phyloP scores from a whole-genome alignment of 1,140 invertebrate species.

The Heliconius himera region DNA sequence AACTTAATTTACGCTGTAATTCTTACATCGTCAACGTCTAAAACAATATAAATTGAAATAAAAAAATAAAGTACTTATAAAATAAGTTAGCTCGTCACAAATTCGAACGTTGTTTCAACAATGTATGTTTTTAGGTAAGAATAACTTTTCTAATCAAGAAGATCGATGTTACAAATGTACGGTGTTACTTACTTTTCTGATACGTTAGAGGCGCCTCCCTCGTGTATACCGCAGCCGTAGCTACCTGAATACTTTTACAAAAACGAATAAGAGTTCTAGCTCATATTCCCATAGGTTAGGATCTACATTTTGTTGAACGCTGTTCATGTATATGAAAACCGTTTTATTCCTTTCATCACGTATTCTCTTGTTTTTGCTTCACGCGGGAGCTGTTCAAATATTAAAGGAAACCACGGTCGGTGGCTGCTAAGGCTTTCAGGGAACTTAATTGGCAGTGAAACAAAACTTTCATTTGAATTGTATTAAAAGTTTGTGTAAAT shows the following conservation, averaged over 20 bases:
- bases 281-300: neutral
- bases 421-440: neutral
- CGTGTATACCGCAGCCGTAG: conserved; percentile 4
- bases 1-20: too few relatives aligned
- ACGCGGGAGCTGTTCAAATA: conserved; percentile 36
- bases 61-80: too few relatives aligned
- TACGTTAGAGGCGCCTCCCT: conserved; percentile 13
- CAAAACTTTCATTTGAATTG: neutral
- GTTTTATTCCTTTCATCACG: conserved; percentile 26
- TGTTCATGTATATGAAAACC: conserved; percentile 30
- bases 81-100: too few relatives aligned
- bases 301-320: neutral
- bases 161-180: conserved; percentile 9
- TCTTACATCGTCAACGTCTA: too few relatives aligned
- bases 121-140: neutral
- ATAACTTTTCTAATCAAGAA: conserved; percentile 14
- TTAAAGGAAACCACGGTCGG: conserved; percentile 20
- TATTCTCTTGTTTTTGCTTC: conserved; percentile 33
- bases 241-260: neutral
- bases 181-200: neutral
- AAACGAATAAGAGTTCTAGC: neutral
- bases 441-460: neutral
- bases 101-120: neutral
- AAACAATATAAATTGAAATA: too few relatives aligned
- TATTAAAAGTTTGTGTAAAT: neutral